Evolutionary conservation across 2,113 vertebrate species (phyloP).

Genomic region (Platysternon megacephalum): DNA sequence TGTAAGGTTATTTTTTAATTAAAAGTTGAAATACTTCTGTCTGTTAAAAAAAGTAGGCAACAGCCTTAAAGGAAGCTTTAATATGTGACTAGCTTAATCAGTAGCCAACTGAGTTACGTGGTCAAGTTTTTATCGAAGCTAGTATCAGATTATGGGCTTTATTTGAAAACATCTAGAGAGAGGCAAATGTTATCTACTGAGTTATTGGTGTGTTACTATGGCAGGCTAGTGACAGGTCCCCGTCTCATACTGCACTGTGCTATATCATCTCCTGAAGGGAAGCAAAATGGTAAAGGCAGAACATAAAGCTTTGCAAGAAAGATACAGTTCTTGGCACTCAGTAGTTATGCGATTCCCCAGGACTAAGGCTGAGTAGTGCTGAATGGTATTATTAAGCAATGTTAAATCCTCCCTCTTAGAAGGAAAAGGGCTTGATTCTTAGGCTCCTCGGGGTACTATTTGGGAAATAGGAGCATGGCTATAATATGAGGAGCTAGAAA

Average conservation of each 20-base stretch:
- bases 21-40: slow-evolving; percentile 40
- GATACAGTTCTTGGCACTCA: slow-evolving; percentile 58
- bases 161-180: slow-evolving; percentile 45
- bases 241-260: slow-evolving; percentile 53
- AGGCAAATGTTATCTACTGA: slow-evolving; percentile 35
- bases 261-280: slow-evolving; percentile 46
- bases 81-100: slow-evolving; percentile 34
- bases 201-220: slow-evolving; percentile 56
- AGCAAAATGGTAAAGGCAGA: slow-evolving; percentile 61
- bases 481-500: slow-evolving; percentile 34
- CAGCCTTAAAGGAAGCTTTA: slow-evolving; percentile 32
- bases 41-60: background rate
- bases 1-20: slow-evolving; percentile 64
- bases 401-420: slow-evolving; percentile 68
- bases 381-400: slow-evolving; percentile 72
- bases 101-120: background rate
- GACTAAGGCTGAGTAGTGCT: slow-evolving; percentile 72
- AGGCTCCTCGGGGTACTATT: slow-evolving; percentile 39
- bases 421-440: slow-evolving; percentile 68
- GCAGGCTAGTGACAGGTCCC: slow-evolving; percentile 63
- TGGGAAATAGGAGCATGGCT: slow-evolving; percentile 33
- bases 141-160: slow-evolving; percentile 19
- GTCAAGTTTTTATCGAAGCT: slow-evolving; percentile 40
- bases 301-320: slow-evolving; percentile 46
- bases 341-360: slow-evolving; percentile 62